Evolutionary conservation across 2,113 vertebrate genomes (phyloP).

Genomic region (Echinops telfairi): DNA sequence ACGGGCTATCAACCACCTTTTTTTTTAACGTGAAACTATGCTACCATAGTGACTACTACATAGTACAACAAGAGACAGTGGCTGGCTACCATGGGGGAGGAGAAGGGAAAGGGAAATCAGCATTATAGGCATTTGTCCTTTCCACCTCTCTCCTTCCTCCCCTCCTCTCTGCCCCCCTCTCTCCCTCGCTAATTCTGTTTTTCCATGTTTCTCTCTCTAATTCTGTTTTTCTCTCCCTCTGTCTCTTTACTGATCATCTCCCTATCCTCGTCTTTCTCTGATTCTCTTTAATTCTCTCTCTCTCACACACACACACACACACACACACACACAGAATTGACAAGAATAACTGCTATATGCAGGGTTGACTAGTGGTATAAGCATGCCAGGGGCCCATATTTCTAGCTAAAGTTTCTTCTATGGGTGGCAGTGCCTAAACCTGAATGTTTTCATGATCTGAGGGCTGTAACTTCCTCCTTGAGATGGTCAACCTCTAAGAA

Average conservation of each 20-base stretch:
- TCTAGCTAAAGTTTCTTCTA: neutral
- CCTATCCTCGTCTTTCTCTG: too few relatives aligned
- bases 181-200: neutral
- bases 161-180: neutral
- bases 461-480: neutral
- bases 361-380: neutral
- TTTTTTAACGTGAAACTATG: neutral
- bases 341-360: neutral
- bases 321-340: neutral
- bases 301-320: neutral
- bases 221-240: neutral
- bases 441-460: neutral
- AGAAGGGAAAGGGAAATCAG: neutral
- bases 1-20: neutral
- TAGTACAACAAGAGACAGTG: neutral
- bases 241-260: too few relatives aligned
- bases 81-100: neutral
- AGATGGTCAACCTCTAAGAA: neutral
- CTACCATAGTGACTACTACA: neutral
- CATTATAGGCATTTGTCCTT: too few relatives aligned
- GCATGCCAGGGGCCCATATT: neutral
- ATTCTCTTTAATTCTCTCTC: too few relatives aligned
- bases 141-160: neutral
- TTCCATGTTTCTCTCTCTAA: neutral
- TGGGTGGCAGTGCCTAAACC: neutral